These are phyloP conservation scores for Toxotes jaculatrix DNA, from an alignment of 2,113 vertebrate genomes.

Conservation along the genomic window DNA sequence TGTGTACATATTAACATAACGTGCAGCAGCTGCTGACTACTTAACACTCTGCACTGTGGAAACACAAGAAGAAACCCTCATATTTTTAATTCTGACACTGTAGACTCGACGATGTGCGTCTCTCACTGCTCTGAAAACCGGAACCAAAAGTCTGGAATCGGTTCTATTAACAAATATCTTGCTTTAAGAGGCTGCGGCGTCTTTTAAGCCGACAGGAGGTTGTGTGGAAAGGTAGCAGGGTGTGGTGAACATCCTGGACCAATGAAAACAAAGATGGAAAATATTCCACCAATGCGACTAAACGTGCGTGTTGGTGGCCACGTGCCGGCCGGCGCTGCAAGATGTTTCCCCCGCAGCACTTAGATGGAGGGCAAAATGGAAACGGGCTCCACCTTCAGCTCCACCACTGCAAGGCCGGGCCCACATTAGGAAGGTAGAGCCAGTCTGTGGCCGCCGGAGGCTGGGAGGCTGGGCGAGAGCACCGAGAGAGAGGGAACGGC, in stretches of 20 bases:
- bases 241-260: slow-evolving; percentile 47
- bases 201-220: neutral
- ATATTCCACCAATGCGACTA: neutral
- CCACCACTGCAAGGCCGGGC: slow-evolving; percentile 21
- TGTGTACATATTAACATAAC: slow-evolving; percentile 43
- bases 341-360: slow-evolving; percentile 25
- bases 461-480: slow-evolving; percentile 21
- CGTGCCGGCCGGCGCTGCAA: slow-evolving; percentile 1
- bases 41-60: slow-evolving; percentile 36
- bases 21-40: slow-evolving; percentile 62
- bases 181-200: neutral
- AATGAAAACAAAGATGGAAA: slow-evolving; percentile 34
- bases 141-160: neutral
- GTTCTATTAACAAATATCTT: neutral
- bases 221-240: slow-evolving; percentile 28
- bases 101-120: neutral
- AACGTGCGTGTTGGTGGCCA: neutral
- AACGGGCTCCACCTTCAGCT: slow-evolving; percentile 48
- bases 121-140: neutral
- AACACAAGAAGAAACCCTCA: slow-evolving; percentile 35
- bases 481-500: slow-evolving; percentile 18
- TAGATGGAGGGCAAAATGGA: slow-evolving; percentile 46
- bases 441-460: slow-evolving; percentile 42
- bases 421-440: slow-evolving; percentile 47
- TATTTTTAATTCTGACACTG: slow-evolving; percentile 28